Conservation (phyloP, 1,140 invertebrate species). For the Pantala flavescens region DNA sequence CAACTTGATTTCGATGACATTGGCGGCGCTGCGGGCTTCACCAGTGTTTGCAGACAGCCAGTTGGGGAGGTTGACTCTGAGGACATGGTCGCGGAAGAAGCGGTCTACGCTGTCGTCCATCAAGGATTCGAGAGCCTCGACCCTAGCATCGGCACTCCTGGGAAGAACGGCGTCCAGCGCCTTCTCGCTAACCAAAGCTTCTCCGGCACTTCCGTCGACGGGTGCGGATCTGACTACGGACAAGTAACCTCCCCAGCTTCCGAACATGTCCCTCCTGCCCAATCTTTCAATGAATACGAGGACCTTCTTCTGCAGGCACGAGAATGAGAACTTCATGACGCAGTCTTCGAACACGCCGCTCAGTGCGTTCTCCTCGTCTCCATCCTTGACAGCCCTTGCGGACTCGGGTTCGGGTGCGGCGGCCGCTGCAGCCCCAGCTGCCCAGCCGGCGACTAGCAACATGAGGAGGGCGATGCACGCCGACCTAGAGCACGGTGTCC, state of each 20-base stretch:
- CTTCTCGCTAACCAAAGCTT: neutral
- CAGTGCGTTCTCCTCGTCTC: neutral
- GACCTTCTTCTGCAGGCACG: neutral
- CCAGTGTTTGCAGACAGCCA: neutral
- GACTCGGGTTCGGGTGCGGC: neutral
- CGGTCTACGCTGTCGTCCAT: neutral
- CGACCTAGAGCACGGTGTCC: neutral
- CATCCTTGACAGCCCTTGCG: neutral
- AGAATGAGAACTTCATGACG: neutral
- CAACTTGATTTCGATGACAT: neutral
- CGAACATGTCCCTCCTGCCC: neutral
- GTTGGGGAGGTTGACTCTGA: neutral
- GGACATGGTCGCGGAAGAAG: neutral
- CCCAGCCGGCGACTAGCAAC: neutral
- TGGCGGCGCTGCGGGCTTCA: neutral
- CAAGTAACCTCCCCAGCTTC: neutral
- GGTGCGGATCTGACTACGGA: constrained; percentile 35
- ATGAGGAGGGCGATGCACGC: neutral
- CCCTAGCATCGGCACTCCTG: neutral
- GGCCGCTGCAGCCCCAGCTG: neutral
- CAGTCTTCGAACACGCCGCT: neutral
- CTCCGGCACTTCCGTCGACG: neutral
- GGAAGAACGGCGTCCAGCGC: constrained; percentile 7
- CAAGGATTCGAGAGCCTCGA: neutral
- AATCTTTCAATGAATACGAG: neutral